phyloP scores from a whole-genome alignment of 2,888 invertebrate species.

The Torymus auratus region DNA sequence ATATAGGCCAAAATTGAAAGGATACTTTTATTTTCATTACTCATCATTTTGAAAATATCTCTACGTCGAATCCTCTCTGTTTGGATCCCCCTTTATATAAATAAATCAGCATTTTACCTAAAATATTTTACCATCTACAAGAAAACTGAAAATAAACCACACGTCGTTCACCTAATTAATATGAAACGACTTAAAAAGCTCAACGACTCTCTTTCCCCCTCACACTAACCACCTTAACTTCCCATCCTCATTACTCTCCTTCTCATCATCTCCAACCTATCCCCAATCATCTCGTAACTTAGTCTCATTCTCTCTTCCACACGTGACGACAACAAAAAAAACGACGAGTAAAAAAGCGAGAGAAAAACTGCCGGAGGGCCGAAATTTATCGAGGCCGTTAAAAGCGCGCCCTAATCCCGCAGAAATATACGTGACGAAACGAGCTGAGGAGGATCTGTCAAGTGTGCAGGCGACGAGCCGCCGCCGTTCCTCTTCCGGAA shows the following conservation, averaged over 20 bases:
- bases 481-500: constrained; percentile 54
- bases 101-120: too few relatives aligned
- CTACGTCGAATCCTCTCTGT: too few relatives aligned
- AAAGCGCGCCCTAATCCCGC: constrained; percentile 44
- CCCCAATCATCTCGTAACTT: constrained; percentile 34
- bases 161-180: too few relatives aligned
- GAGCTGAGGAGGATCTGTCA: constrained; percentile 38
- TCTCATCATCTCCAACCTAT: background rate
- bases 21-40: too few relatives aligned
- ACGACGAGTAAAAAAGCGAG: constrained; percentile 2
- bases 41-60: too few relatives aligned
- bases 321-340: background rate
- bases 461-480: constrained; percentile 10
- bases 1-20: too few relatives aligned
- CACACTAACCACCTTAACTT: background rate
- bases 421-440: constrained; percentile 49
- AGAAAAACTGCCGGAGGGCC: background rate
- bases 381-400: constrained; percentile 53
- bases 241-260: background rate
- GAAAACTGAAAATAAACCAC: too few relatives aligned
- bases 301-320: background rate
- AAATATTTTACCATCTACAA: too few relatives aligned
- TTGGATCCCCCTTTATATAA: too few relatives aligned
- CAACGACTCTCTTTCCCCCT: too few relatives aligned
- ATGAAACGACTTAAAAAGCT: too few relatives aligned